These are phyloP conservation scores for Mystacides longicornis DNA, from an alignment of 2,888 invertebrate genomes.

Conservation along the genomic window DNA sequence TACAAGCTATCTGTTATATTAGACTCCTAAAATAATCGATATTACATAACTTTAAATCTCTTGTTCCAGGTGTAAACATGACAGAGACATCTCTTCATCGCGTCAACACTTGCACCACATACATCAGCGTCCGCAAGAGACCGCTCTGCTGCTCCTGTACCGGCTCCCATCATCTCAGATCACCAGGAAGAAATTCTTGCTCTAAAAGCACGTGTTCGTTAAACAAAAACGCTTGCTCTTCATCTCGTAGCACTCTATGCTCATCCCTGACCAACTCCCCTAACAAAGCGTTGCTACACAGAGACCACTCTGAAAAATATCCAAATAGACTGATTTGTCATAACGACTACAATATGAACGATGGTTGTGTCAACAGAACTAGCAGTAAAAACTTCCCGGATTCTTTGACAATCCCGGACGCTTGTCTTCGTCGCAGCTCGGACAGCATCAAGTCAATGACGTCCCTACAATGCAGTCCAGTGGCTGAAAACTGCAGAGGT, in stretches of 20 bases:
- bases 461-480: constrained; percentile 1
- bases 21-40: not conserved
- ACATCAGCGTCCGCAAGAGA: constrained; percentile 49
- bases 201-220: constrained; percentile 24
- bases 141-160: constrained; percentile 21
- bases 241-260: not conserved
- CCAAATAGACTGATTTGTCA: not conserved
- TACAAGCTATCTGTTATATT: too few species aligned
- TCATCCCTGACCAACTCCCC: constrained; percentile 14
- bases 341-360: constrained; percentile 11
- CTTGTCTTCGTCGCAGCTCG: not conserved
- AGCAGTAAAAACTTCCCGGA: constrained; percentile 3
- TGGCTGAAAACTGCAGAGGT: constrained; percentile 4
- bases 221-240: constrained; percentile 15
- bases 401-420: constrained; percentile 12
- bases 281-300: constrained; percentile 10
- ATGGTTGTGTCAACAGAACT: constrained; percentile 16
- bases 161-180: constrained; percentile 30
- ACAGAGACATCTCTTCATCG: constrained; percentile 51
- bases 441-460: constrained; percentile 5
- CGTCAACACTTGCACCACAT: constrained; percentile 57
- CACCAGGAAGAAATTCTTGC: constrained; percentile 25
- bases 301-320: constrained; percentile 3
- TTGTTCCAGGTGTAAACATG: constrained; percentile 31
- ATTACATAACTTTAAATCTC: too few species aligned